phyloP scores from a whole-genome alignment of 2,113 vertebrate genomes.

The Cygnus atratus region DNA sequence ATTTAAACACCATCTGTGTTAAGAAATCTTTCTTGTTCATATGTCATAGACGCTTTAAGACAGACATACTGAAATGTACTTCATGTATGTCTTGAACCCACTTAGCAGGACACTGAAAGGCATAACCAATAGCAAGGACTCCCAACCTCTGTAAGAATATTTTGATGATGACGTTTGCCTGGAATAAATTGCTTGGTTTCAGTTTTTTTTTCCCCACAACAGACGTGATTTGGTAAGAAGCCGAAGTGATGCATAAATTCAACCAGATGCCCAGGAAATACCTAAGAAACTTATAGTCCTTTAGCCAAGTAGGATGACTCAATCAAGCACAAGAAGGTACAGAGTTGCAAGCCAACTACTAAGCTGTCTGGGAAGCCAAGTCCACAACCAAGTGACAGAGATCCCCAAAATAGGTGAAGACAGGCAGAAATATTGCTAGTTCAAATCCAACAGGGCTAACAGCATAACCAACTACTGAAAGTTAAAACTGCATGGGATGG shows the following conservation, averaged over 20 bases:
- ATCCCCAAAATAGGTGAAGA: background rate
- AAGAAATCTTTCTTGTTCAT: background rate
- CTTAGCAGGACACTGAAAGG: background rate
- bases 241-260: conserved; percentile 16
- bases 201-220: background rate
- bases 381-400: background rate
- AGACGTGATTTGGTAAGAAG: conserved; percentile 33
- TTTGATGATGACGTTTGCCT: background rate
- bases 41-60: background rate
- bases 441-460: background rate
- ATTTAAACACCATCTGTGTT: background rate
- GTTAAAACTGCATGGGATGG: background rate
- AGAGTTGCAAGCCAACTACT: background rate
- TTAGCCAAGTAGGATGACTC: background rate
- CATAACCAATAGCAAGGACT: background rate
- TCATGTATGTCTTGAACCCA: background rate
- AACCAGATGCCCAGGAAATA: conserved; percentile 45
- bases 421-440: background rate
- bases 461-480: background rate
- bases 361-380: background rate
- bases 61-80: background rate
- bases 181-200: conserved; percentile 16
- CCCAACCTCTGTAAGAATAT: background rate
- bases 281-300: background rate
- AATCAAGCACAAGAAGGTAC: background rate